Base-by-base conservation (phyloP, 92 coral and sea anemone genomes). In the Porites rus region DNA sequence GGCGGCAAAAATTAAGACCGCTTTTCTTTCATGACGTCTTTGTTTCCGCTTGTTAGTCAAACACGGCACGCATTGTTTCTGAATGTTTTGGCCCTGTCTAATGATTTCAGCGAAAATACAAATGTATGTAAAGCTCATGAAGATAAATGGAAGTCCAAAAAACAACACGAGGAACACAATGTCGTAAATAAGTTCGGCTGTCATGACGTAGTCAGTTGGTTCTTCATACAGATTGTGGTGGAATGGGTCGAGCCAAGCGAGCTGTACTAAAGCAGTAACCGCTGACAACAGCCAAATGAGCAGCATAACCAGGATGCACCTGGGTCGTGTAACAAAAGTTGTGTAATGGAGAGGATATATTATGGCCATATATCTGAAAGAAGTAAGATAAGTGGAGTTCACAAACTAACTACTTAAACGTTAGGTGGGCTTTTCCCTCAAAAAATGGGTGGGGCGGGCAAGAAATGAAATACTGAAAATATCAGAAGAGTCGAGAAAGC, bases 21-120 rank as follows among this genome's bases (percentile, higher is more conserved):
- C 93, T 74, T 75, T 78, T 21, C 86, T 67, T 38, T 91, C 91
- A 18, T 87, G 89, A 0, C 69, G 54, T 54, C 12, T 54, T 61
- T 82, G 63, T 10, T 20, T 62, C 20, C 84, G 51, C 38, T 60
- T 69, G 4, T 64, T 38, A 11, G 22, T 60, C 75, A 78, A 82
- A 4, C 88, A 22, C 1, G 91, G 91, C 0, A 72, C 20, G 64
- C 76, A 81, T 74, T 87, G 86, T 25, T 63, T 59, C 17, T 66
- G 91, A 20, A 87, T 91, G 20, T 59, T 62, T 3, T 74, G 28
- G 61, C 85, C 87, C 50, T 91, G 93, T 4, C 93, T 88, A n/a
- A 70, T 66, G 6, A 91, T 80, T 71, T 87, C 91, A 28, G 52
- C 20, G 22, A 78, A 52, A 7, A 87, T 91, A 1, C 83, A 20